Evolutionary conservation across 2,113 vertebrate species (phyloP).

Genomic region (Eretmochelys imbricata): DNA sequence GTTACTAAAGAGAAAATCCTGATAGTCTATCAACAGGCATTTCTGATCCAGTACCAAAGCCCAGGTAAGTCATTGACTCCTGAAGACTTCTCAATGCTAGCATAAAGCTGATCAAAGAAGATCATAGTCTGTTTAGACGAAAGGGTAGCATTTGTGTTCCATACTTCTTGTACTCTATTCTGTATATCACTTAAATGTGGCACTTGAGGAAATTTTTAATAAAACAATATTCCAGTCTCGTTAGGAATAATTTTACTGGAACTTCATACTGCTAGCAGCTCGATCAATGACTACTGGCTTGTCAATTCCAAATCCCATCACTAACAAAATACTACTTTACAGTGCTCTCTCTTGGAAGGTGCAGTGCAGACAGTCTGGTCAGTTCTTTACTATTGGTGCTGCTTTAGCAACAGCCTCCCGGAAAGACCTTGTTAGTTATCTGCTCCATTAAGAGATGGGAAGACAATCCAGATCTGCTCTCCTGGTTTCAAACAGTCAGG

Average conservation of each 20-base stretch:
- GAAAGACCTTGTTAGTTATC: neutral
- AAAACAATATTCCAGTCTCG: neutral
- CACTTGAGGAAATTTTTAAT: accelerated
- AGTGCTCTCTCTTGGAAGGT: accelerated
- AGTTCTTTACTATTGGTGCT: neutral
- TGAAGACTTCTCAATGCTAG: accelerated
- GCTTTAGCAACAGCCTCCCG: neutral
- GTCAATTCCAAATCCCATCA: neutral
- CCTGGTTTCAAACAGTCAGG: neutral
- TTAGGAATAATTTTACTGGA: neutral
- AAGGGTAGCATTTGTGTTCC: neutral
- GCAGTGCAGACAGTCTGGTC: accelerated
- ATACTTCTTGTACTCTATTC: accelerated
- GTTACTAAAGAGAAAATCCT: accelerated
- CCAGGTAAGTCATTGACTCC: accelerated
- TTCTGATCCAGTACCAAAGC: accelerated
- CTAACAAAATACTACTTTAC: neutral
- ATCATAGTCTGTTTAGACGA: accelerated
- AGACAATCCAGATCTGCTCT: neutral
- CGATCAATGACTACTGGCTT: accelerated
- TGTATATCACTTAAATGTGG: accelerated
- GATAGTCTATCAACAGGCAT: neutral
- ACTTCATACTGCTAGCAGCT: neutral
- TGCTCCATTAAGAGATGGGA: accelerated
- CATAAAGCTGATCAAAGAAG: accelerated